Evolutionary conservation across 2,113 vertebrate species (phyloP).

Genomic region (Andinoacara biseriatus): DNA sequence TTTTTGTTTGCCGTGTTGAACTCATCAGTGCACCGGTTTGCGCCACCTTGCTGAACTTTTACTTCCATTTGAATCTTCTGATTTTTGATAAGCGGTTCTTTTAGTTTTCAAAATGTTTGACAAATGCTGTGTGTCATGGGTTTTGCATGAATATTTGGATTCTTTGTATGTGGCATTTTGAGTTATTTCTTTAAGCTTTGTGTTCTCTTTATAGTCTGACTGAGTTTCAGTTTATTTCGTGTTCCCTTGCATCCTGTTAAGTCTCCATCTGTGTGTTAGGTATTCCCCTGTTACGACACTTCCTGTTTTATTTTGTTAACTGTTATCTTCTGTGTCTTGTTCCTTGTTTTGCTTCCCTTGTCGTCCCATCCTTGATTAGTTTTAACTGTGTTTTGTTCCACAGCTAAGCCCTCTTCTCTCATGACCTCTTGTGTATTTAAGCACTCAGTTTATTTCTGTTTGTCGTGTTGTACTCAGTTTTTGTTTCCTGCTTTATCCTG

Average conservation of each 20-base stretch:
- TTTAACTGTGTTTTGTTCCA: not conserved
- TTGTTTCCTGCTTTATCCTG: not conserved
- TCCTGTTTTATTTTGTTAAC: too few relatives aligned
- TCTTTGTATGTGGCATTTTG: not conserved
- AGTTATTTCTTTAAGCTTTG: not conserved
- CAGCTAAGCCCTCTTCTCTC: not conserved
- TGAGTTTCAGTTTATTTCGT: not conserved
- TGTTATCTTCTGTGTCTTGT: rapidly evolving
- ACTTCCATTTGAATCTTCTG: not conserved
- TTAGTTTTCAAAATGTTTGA: not conserved
- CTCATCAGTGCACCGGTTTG: not conserved
- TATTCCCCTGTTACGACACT: too few relatives aligned
- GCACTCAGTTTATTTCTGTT: not conserved
- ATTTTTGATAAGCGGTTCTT: not conserved
- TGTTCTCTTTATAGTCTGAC: not conserved
- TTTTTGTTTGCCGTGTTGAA: not conserved
- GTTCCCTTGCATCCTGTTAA: not conserved
- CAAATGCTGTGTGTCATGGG: not conserved
- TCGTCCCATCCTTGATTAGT: not conserved
- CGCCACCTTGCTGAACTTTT: not conserved
- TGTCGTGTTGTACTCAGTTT: not conserved
- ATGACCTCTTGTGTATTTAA: not conserved
- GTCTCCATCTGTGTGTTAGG: too few relatives aligned
- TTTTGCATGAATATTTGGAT: not conserved
- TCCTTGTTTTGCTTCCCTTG: not conserved